Evolutionary conservation across 2,797 vertebrate genomes (phyloP), one percentile per base, ranked within the genome.

Genomic region (Karalla daura): DNA sequence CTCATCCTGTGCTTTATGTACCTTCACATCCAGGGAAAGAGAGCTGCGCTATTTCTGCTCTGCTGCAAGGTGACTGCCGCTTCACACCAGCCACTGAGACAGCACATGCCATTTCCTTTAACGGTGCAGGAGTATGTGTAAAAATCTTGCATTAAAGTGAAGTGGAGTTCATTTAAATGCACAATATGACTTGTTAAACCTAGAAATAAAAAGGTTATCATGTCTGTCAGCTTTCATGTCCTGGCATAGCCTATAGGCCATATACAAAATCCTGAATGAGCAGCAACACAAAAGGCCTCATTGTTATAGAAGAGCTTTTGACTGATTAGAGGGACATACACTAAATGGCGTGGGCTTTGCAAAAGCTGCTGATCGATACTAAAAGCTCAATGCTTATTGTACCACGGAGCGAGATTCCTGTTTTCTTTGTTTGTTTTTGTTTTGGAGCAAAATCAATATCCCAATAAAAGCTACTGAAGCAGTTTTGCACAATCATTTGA

Each of bases 1-100:
- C 89, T 91, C 91, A 91, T 88, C 90, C 85, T 63, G 87, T 92
- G 91, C 87, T 93, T 92, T 92, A 91, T 93, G 88, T 91, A 84
- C 87, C 89, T 89, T 91, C 86, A 90, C 88, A 86, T 85, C 77
- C 73, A 58, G 81, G 80, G 74, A 81, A 84, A 72, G 80, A 79
- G 84, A 76, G 80, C 86, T 71, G 84, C 52, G 47, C 89, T 91
- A 92, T 91, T 92, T 91, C 88, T 88, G 80, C 86, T 82, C 77
- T 74, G 85, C 90, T 89, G 87, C 92, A 93, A 94, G 93, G 91
- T 94, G 92, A 93, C 90, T 91, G 90, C 85, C 81, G 80, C 74
- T 72, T 85, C 46, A 71, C 55, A 73, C 25, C 49, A 71, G 82
- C 33, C 33, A 81, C 59, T 81, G 53, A 54, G 67, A 55, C 70